Conservation (phyloP, 92 coral and sea anemone species). For the Epizoanthus stellaris region DNA sequence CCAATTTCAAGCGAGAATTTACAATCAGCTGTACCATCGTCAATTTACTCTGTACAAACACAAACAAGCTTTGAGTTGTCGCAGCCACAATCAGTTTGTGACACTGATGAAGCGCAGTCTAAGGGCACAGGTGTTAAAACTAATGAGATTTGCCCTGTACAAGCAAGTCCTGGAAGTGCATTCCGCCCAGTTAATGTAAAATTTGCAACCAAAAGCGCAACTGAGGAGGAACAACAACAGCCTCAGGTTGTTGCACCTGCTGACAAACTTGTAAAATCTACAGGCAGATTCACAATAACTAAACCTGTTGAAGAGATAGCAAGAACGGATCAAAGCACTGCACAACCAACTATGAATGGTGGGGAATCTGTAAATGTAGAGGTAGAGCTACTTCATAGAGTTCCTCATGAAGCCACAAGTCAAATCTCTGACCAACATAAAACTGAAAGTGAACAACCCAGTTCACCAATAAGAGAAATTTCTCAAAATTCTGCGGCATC, state of each 20-base stretch:
- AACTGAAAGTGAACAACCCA: background rate
- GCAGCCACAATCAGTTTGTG: background rate
- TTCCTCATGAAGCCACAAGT: background rate
- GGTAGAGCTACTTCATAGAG: background rate
- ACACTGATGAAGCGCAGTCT: background rate
- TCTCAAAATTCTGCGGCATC: background rate
- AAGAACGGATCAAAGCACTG: background rate
- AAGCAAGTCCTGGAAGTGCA: background rate
- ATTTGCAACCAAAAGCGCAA: background rate
- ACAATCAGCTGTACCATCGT: slow-evolving; percentile 27
- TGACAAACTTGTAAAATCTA: slow-evolving; percentile 23
- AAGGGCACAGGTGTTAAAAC: background rate
- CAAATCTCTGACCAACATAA: background rate
- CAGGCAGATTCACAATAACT: slow-evolving; percentile 42
- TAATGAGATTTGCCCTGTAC: background rate
- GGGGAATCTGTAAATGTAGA: background rate
- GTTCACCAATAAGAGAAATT: slow-evolving; percentile 1
- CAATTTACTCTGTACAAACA: slow-evolving; percentile 62
- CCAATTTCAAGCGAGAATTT: background rate
- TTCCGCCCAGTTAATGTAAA: background rate
- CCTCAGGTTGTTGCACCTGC: background rate
- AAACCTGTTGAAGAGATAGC: slow-evolving; percentile 15
- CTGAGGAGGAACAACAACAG: background rate
- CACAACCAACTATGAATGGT: background rate
- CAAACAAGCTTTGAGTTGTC: slow-evolving; percentile 68